Base-by-base conservation (phyloP, 2,888 invertebrate species). In the Epinotia brunnichana region DNA sequence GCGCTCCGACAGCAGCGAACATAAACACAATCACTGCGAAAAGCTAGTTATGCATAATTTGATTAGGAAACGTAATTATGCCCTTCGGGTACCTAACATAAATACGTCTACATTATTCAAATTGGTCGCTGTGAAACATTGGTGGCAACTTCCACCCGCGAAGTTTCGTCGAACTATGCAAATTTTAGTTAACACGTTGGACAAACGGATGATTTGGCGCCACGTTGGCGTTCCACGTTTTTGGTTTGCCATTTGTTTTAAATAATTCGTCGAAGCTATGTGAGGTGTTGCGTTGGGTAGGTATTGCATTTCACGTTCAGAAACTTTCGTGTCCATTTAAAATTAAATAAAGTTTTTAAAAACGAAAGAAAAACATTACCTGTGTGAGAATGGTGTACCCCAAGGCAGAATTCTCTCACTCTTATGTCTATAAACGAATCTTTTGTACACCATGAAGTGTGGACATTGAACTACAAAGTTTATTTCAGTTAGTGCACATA, bases 121-220 rank as follows among this genome's bases (percentile, higher is more conserved):
- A 73, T 73, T 61, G 56, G 73, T 69, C 63, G 73, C 73, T 73
- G 73, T 53, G 69, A 73, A 73, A 73, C 73, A 73, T 69, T 53
- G 61, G 64, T 64, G 57, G 62, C 51, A 73, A 73, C 62, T 73
- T 73, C 69, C 57, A 62, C 35, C 63, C 70, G 63, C 72, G 73
- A 69, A 73, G 73, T 73, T 73, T 59, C 68, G 70, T 70, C 70
- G 69, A 73, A 73, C 73, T 73, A 73, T 73, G 73, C 73, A 73
- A 73, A 73, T 73, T 63, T 69, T 41, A 73, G 72, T 73, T 73
- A 73, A 73, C 73, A 73, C 73, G 68, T 73, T 73, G 73, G 73
- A 73, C 73, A 73, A 73, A 73, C 63, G 62, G 73, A 69, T 68
- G 73, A 72, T 62, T 67, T 57, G 63, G 39, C 51, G 69, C 69